Base-by-base conservation (phyloP, 2,113 vertebrate genomes). In the Kryptolebias marmoratus region DNA sequence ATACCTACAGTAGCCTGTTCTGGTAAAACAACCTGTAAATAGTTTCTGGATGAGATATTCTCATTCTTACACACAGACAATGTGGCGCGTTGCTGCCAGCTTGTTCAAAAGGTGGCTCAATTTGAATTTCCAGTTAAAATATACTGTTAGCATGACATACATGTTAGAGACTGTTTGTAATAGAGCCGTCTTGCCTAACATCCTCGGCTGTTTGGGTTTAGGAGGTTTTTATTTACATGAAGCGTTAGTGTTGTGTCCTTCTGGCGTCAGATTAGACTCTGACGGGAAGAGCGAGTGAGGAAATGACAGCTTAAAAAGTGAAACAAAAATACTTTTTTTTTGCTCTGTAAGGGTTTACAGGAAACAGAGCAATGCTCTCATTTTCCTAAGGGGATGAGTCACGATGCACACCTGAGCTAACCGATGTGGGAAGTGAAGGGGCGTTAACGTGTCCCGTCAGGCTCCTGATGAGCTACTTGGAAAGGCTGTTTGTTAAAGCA, bases 181-280 rank as follows among this genome's bases (percentile, higher is more conserved):
- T 56, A 47, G 69, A 32, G 72, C 28, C 36, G 14, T 50, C 64
- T 85, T 71, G 66, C 64, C 16, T 74, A 75, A 83, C 39, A 56
- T 73, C 75, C 83, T 71, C 54, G 5, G 52, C 64, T 91, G 85
- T 91, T 90, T 89, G 77, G 81, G 72, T 82, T 87, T 31, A 9
- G 49, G 55, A 75, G 58, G 9, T 64, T 76, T 75, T 75, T 88
- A 81, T 90, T 92, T 90, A 90, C 73, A 59, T 1, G 30, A 78
- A 65, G 44, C 82, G 45, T 42, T 22, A 18, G 47, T 64, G 85
- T 73, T 79, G 79, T 75, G 74, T 80, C 73, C 70, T 36, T 59
- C 79, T 42, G 85, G 61, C 79, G 77, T 88, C 87, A 87, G 56
- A 75, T 75, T 63, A 44, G 31, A 45, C 53, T 75, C 69, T 77